phyloP scores from a whole-genome alignment of 1,140 invertebrate species.

The Drosophila seguyi region DNA sequence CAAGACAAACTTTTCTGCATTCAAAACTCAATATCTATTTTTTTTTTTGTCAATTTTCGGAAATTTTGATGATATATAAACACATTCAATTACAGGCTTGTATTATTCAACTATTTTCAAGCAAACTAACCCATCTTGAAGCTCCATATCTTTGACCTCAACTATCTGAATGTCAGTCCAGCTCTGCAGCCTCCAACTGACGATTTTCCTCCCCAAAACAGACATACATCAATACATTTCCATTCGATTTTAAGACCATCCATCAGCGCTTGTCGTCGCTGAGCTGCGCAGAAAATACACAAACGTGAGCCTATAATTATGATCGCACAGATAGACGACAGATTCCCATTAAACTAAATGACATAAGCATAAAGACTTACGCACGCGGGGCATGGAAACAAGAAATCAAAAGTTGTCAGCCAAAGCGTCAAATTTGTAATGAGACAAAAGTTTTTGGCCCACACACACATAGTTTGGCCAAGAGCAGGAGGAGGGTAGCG shows the following conservation, averaged over 20 bases:
- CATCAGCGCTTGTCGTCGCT: slow-evolving; percentile 58
- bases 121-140: too few relatives aligned
- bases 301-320: slow-evolving; percentile 32
- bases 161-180: not conserved
- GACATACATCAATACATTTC: slow-evolving; percentile 13
- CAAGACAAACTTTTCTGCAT: too few relatives aligned
- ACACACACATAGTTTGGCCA: slow-evolving; percentile 30
- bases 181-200: not conserved
- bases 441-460: slow-evolving; percentile 54
- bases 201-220: not conserved
- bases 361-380: slow-evolving; percentile 80
- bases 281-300: slow-evolving; percentile 2
- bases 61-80: too few relatives aligned
- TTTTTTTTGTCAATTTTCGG: too few relatives aligned
- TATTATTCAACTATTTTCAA: too few relatives aligned
- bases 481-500: not conserved
- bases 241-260: not conserved
- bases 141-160: too few relatives aligned
- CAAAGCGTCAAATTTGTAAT: slow-evolving; percentile 82
- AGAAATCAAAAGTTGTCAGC: slow-evolving; percentile 73
- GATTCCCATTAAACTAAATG: slow-evolving; percentile 78
- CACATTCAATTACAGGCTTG: too few relatives aligned
- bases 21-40: too few relatives aligned
- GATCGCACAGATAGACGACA: slow-evolving; percentile 27
- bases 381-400: slow-evolving; percentile 42